Evolutionary conservation across 2,888 invertebrate genomes (phyloP), one percentile per base, ranked within the genome.

Genomic region (Quadriops clusia): DNA sequence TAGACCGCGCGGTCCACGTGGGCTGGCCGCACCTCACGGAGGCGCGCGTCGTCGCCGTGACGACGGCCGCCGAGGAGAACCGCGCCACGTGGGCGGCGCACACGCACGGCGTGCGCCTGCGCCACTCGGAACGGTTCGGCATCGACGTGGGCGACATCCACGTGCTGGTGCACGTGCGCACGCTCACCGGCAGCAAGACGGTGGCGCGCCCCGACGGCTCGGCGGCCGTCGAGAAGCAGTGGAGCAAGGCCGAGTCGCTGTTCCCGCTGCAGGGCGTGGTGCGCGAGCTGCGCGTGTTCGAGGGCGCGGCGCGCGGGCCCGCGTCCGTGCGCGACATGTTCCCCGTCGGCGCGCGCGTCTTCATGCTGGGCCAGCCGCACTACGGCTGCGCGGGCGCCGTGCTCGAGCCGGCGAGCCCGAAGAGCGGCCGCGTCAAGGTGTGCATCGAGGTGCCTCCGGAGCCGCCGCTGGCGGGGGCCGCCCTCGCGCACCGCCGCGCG

Each of bases 11-110:
- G 23, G 70, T 93, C 2, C 84, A 76, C 65, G 84, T 89, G 3
- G 76, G 77, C 4, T 97, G 94, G 94, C 97, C 97, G 0, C 89
- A 94, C 63, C 69, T 97, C 30, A 68, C 73, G n/a, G 83, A 85
- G 58, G 87, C 86, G 9, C 74, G 3, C 10, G 13, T 24, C 9
- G 26, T 11, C 24, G 7, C 7, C 9, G 23, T n/a, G 22, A 22
- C 12, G 6, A 5, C 2, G 13, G 9, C 11, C 4, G 7, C 14
- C 25, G 15, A 3, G 16, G 22, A 25, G 23, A 26, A 18, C 21
- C 17, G n/a, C n/a, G 22, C 8, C 1, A n/a, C 23, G 6, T 26
- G 5, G n/a, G 10, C n/a, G 8, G 10, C 8, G 14, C 12, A 5
- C n/a, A 7, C 12, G 7, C 15, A 25, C 26, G 5, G 9, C 14